These are phyloP conservation scores for Piaya cayana DNA, from an alignment of 2,113 vertebrate genomes.

Conservation along the genomic window DNA sequence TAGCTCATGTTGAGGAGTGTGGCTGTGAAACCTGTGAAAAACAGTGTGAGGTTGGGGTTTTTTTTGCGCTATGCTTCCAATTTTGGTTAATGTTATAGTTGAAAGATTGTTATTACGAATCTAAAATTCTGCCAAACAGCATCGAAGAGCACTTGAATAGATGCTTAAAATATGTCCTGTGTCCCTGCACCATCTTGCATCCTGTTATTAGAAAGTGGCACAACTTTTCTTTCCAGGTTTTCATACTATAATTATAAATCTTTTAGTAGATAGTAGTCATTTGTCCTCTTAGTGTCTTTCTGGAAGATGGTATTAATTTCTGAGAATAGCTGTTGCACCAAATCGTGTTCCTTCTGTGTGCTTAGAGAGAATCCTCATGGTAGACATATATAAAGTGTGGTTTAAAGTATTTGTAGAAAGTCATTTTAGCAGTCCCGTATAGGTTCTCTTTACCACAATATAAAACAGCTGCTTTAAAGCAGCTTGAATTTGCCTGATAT, in stretches of 20 bases:
- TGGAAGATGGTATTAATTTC: background rate
- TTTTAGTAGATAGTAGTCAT: background rate
- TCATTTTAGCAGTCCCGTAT: background rate
- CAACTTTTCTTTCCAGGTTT: background rate
- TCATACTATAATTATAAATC: background rate
- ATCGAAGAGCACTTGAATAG: background rate
- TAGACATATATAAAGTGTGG: accelerated
- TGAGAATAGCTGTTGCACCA: background rate
- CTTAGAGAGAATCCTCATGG: background rate
- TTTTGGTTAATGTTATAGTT: background rate
- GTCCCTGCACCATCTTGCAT: background rate
- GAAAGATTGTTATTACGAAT: background rate
- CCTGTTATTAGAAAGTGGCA: background rate
- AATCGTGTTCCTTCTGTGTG: background rate
- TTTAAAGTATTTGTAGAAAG: background rate
- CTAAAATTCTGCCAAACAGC: background rate
- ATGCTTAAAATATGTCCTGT: background rate
- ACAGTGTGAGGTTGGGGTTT: no score
- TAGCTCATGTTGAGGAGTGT: background rate
- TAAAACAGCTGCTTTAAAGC: background rate
- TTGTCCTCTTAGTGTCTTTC: background rate
- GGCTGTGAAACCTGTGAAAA: background rate
- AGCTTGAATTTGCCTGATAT: background rate
- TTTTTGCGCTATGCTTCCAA: background rate
- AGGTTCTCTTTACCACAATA: background rate